Evolutionary conservation across 1,140 invertebrate genomes (phyloP), one percentile per base, ranked within the genome.

Genomic region (Drosophila parabipectinata): DNA sequence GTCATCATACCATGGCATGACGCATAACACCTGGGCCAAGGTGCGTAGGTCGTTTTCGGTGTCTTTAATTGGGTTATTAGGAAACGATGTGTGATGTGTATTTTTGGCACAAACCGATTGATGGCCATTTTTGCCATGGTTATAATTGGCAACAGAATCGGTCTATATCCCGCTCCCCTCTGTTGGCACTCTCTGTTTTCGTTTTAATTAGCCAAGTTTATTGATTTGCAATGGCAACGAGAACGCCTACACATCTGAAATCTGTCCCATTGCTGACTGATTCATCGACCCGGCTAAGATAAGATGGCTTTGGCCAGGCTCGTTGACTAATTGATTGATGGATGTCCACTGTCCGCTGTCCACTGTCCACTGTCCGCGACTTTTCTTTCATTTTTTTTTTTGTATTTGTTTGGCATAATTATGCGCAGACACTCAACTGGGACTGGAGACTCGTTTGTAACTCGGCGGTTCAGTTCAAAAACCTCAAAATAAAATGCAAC

Each of bases 21-120:
- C 41, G 41, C 41, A 44, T 18, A 44, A 18, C 14, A 57, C 32
- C 63, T 39, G 63, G 60, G 39, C 51, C 34, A 37, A 37, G 51
- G 80, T 72, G 81, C 72, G 81, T 81, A 77, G 80, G 80, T 73
- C 72, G 72, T 6, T 57, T 41, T 41, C 28, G 34, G 18, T 41
- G 32, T 32, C 77, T 74, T 84, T 85, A 85, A 85, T 85, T 85
- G 82, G 81, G 77, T 85, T 85, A 81, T 81, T 85, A 87, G 81
- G 72, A 80, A 84, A 83, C 68, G 72, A 79, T 76, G 72, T 59
- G 66, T 76, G 72, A 79, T 72, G 72, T 47, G 32, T 72, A 71
- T 72, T 71, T 71, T 72, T 72, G 50, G 48, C 67, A 45, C 21
- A 21, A 47, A 47, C 61, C 47, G 56, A 48, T 64, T 51, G 4